Percentiles rank a stretch among this genome's conserved stretches.
Conservation (phyloP, 2,888 invertebrate species). For the Lithodes maja region DNA sequence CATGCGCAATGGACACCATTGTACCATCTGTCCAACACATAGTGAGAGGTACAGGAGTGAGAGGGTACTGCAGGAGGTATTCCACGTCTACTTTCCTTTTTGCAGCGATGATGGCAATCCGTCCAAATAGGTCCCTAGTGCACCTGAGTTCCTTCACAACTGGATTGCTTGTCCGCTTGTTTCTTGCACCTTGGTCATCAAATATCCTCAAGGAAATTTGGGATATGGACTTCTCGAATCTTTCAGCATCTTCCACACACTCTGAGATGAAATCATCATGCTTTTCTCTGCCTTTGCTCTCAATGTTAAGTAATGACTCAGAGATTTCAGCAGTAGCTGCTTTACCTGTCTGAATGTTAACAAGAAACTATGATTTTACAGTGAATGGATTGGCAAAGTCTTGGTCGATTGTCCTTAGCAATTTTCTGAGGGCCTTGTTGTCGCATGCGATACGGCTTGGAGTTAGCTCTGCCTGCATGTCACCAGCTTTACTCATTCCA, state of each 20-base stretch:
- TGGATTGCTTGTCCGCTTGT: constrained; percentile 24
- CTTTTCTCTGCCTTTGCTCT: constrained; percentile 26
- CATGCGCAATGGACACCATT: constrained; percentile 22
- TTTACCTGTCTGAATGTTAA: constrained; percentile 26
- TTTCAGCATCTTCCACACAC: constrained; percentile 31
- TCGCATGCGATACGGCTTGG: constrained; percentile 5
- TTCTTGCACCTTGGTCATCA: constrained; percentile 12
- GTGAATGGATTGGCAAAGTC: constrained; percentile 31
- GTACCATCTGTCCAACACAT: constrained; percentile 29
- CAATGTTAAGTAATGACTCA: constrained; percentile 11
- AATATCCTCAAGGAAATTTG: constrained; percentile 22
- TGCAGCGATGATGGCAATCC: constrained; percentile 37
- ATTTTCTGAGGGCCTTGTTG: constrained; percentile 29
- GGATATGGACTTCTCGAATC: constrained; percentile 28
- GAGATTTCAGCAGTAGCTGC: constrained; percentile 10
- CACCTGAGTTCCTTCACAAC: constrained; percentile 29
- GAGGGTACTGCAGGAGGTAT: constrained; percentile 39
- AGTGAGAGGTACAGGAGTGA: constrained; percentile 32
- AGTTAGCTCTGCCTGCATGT: constrained; percentile 21
- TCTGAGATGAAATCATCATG: not conserved
- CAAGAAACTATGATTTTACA: constrained; percentile 19
- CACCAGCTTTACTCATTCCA: constrained; percentile 22
- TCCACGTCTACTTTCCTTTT: constrained; percentile 37
- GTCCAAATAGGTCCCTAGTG: constrained; percentile 38
- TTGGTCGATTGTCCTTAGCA: not conserved